Evolutionary conservation across 2,888 invertebrate genomes (phyloP).

Genomic region (Cephus pygmeus): DNA sequence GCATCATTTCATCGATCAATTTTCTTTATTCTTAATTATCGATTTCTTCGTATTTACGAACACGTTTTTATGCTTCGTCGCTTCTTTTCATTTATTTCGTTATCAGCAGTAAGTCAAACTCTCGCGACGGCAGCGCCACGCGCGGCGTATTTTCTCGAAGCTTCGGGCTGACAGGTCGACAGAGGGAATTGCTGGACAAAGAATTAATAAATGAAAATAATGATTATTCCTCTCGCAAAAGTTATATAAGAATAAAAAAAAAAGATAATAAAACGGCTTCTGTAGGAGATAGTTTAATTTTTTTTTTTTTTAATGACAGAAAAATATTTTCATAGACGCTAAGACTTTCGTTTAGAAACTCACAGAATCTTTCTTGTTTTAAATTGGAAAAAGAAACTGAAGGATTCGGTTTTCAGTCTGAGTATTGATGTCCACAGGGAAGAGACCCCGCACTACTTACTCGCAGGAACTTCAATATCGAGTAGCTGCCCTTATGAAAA

Average conservation of each 20-base stretch:
- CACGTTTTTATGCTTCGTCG: background rate
- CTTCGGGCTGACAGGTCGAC: background rate
- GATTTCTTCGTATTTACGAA: too few relatives aligned
- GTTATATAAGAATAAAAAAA: too few relatives aligned
- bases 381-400: background rate
- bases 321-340: background rate
- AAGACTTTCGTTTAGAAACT: too few relatives aligned
- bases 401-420: constrained; percentile 33
- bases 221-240: too few relatives aligned
- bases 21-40: too few relatives aligned
- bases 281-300: constrained; percentile 13
- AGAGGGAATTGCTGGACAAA: background rate
- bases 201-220: background rate
- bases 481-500: constrained; percentile 66
- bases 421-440: constrained; percentile 60
- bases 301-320: constrained; percentile 5
- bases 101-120: too few relatives aligned
- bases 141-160: background rate
- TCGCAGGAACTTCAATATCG: constrained; percentile 67
- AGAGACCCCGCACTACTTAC: constrained; percentile 65
- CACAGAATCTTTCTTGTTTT: background rate
- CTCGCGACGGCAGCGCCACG: background rate
- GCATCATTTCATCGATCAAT: background rate
- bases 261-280: too few relatives aligned
- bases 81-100: background rate